Evolutionary conservation across 2,113 vertebrate genomes (phyloP).

Genomic region (Toxotes jaculatrix): DNA sequence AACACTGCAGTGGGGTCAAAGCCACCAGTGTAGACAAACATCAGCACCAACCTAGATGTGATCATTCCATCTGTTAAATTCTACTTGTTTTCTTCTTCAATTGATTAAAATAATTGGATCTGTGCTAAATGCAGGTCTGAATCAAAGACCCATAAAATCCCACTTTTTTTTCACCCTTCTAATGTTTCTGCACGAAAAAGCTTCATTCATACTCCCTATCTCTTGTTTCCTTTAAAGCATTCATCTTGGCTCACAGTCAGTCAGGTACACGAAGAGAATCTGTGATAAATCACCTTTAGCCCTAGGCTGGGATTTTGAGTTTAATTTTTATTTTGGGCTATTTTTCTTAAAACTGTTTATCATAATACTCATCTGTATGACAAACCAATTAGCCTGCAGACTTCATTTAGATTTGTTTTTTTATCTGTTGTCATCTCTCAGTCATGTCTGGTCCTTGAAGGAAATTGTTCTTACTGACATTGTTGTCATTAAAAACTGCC

Average conservation of each 20-base stretch:
- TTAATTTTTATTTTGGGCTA: neutral
- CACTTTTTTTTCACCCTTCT: neutral
- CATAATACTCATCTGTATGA: slow-evolving; percentile 21
- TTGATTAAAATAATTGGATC: slow-evolving; percentile 6
- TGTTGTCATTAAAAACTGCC: neutral
- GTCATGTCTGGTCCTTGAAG: neutral
- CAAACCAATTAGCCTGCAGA: slow-evolving; percentile 30
- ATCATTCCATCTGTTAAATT: neutral
- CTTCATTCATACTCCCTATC: neutral
- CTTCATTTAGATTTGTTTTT: neutral
- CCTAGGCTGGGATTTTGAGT: slow-evolving; percentile 1
- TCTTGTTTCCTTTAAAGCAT: neutral
- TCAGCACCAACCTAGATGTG: neutral
- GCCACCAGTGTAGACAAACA: neutral
- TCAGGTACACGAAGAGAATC: slow-evolving; percentile 3
- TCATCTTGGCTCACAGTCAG: neutral
- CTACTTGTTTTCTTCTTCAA: neutral
- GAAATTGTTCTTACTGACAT: neutral
- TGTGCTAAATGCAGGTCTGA: slow-evolving; percentile 3
- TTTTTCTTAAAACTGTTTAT: slow-evolving; percentile 39
- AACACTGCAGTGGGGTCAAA: neutral
- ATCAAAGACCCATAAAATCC: neutral
- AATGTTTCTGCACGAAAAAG: neutral
- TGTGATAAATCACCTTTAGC: slow-evolving; percentile 30
- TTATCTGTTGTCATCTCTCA: neutral